These are phyloP conservation scores for Ectobius pallidus DNA, from an alignment of 2,888 invertebrate species.

Conservation along the genomic window DNA sequence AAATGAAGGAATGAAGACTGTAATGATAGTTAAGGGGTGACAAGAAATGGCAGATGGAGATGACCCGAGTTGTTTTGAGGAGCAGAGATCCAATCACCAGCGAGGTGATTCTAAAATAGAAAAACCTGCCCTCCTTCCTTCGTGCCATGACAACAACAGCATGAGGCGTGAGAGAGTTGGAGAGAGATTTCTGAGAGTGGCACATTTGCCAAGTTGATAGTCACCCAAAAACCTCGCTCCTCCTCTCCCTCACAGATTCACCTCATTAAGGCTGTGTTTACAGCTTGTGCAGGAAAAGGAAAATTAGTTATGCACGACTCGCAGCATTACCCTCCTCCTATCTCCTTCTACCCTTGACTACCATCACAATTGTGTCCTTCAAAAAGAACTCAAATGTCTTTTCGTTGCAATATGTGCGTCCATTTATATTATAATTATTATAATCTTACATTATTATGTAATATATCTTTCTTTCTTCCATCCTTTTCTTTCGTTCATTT, in stretches of 20 bases:
- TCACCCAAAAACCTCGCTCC: neutral
- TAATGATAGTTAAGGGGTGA: too few species aligned
- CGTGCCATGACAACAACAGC: neutral
- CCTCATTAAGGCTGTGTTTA: neutral
- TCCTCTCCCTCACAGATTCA: neutral
- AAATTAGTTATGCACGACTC: neutral
- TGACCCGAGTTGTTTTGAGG: neutral
- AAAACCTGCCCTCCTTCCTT: neutral
- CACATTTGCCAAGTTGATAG: slow-evolving; percentile 4
- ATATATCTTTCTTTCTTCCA: too few species aligned
- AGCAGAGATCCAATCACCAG: neutral
- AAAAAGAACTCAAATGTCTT: too few species aligned
- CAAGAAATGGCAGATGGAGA: neutral
- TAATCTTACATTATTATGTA: too few species aligned
- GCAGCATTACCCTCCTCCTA: neutral
- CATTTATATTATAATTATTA: too few species aligned
- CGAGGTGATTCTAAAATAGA: neutral
- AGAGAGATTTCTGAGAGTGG: neutral
- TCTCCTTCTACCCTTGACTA: too few species aligned
- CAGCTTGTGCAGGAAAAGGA: neutral
- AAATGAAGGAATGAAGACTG: too few species aligned
- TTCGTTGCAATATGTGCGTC: too few species aligned
- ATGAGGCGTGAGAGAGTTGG: neutral
- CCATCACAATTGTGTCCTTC: too few species aligned
- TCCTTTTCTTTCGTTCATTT: too few species aligned